Base-by-base conservation (phyloP, 2,797 vertebrate species). In the Phataginus tricuspis region DNA sequence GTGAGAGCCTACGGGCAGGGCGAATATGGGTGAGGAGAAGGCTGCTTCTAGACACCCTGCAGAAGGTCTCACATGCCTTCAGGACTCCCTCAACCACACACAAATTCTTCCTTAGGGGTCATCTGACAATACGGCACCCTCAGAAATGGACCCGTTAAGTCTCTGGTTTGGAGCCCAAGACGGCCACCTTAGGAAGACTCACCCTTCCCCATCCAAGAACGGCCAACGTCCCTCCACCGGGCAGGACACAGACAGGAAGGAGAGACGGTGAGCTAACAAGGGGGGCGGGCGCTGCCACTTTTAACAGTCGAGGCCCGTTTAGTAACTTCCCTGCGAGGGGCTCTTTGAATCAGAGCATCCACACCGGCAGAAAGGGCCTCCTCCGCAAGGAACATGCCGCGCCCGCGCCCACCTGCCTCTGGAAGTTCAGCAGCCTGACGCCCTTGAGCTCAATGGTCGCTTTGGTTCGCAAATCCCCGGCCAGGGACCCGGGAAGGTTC, bases 361-460 rank as follows among this genome's bases (percentile, higher is more conserved):
- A n/a, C 0, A 1, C 1, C 21, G 80, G 29, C 23, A 45, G 21
- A 7, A 72, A 57, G 15, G 68, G 16, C n/a, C 55, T 31, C n/a
- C 4, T 39, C 85, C 16, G 1, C n/a, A 27, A 59, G 42, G n/a
- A 3, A 10, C 1, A 1, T n/a, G n/a, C 31, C 25, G 15, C 1
- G 4, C 55, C 39, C 1, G 37, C 0, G 18, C 85, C 72, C 34
- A 99, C 99, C 99, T 99, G 99, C 98, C 99, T 99, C 98, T 99
- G 99, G 97, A 99, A 99, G 98, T 99, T 99, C 0, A 99, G 99
- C 91, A 99, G 99, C 86, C 99, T 97, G 63, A 99, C 98, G 25
- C 99, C 99, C 97, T 99, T 99, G 25, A 99, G 99, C 96, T 99
- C 99, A 5, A 99, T 99, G 97, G 99, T 99, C 7, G 99, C 99